phyloP scores from a whole-genome alignment of 2,888 invertebrate genomes.

The Amphipyra tragopoginis region DNA sequence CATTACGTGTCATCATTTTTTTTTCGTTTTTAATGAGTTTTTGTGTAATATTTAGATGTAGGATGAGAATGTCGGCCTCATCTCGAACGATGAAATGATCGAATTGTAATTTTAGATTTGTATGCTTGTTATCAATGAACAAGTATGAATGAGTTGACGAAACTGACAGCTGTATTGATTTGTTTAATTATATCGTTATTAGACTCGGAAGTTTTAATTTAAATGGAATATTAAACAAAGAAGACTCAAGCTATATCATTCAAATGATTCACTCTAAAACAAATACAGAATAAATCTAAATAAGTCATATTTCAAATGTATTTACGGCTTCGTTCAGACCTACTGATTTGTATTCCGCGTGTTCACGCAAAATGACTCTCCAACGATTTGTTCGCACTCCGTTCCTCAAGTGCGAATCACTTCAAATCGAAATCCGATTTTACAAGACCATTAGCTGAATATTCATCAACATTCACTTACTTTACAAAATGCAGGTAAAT shows the following conservation, averaged over 20 bases:
- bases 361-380: conserved; percentile 91
- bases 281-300: conserved; percentile 24
- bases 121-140: conserved; percentile 42
- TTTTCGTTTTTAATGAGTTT: conserved; percentile 44
- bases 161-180: conserved; percentile 28
- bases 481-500: conserved; percentile 19
- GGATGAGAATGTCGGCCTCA: conserved; percentile 21
- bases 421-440: conserved; percentile 53
- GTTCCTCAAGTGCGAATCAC: conserved; percentile 50
- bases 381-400: conserved; percentile 61
- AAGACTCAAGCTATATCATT: too few species aligned
- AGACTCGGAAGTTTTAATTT: neutral
- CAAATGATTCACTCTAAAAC: neutral
- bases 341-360: conserved; percentile 97
- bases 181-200: conserved; percentile 25
- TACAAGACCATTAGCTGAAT: conserved; percentile 28
- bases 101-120: conserved; percentile 54
- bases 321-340: conserved; percentile 79
- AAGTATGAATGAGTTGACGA: conserved; percentile 18
- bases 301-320: conserved; percentile 65
- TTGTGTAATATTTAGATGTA: conserved; percentile 41
- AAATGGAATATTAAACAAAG: too few species aligned
- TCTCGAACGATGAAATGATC: conserved; percentile 42
- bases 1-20: conserved; percentile 47
- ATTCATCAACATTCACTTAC: conserved; percentile 33